A percentile compares a stretch with the other conserved stretches of the same genome.
Conservation (phyloP, 2,888 invertebrate genomes). For the Hoplodrina ambigua region DNA sequence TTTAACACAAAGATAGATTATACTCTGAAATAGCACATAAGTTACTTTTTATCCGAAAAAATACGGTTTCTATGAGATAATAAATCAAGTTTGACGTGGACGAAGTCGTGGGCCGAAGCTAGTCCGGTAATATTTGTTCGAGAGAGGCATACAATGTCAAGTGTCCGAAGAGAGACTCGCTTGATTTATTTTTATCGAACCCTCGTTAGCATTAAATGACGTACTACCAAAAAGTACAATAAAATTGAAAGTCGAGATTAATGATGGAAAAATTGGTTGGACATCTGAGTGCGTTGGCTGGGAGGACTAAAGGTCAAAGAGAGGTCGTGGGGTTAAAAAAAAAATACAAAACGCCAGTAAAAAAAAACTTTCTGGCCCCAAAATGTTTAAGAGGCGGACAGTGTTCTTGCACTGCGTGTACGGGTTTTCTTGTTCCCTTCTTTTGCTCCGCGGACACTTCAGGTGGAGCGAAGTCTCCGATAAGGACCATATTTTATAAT, state of each 20-base stretch:
- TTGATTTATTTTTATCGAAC: slow-evolving; percentile 53
- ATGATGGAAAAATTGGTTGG: slow-evolving; percentile 36
- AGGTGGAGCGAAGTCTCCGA: no score
- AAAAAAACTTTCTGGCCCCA: slow-evolving; percentile 15
- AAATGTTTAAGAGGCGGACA: neutral
- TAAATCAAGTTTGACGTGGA: no score
- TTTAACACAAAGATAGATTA: no score
- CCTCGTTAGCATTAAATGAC: slow-evolving; percentile 57
- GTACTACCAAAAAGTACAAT: slow-evolving; percentile 41
- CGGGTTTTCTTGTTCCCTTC: no score
- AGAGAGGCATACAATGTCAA: slow-evolving; percentile 29
- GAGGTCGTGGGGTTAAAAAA: slow-evolving; percentile 26
- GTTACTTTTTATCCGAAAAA: no score
- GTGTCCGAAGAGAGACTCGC: slow-evolving; percentile 23
- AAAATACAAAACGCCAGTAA: neutral
- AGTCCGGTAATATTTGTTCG: slow-evolving; percentile 36
- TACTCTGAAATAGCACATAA: no score
- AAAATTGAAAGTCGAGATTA: slow-evolving; percentile 53
- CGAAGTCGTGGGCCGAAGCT: no score
- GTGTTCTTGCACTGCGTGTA: no score
- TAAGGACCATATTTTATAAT: neutral
- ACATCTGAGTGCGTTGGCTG: slow-evolving; percentile 40
- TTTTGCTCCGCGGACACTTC: no score
- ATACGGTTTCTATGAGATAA: no score
- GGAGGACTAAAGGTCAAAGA: slow-evolving; percentile 42